A percentile compares a stretch with the other conserved stretches of the same genome.
Evolutionary conservation across 2,888 invertebrate genomes (phyloP).

Genomic region (Strigamia maritima): DNA sequence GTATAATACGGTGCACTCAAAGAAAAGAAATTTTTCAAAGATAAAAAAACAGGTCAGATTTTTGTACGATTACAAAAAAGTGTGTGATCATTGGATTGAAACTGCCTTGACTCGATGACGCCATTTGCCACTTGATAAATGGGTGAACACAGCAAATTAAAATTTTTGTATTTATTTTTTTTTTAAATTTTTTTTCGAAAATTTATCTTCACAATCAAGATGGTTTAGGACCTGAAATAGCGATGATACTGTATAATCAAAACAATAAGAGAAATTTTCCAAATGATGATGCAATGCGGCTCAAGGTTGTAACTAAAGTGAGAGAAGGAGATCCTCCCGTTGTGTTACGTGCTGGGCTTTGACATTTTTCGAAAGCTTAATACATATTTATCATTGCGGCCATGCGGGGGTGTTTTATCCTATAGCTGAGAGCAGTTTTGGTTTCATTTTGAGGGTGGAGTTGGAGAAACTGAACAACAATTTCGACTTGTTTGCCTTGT

Average conservation of each 20-base stretch:
- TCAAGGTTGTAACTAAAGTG: not conserved
- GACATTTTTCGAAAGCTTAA: not conserved
- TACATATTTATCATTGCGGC: not conserved
- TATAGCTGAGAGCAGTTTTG: conserved; percentile 1
- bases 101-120: conserved; percentile 18
- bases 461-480: conserved; percentile 21
- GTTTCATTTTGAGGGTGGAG: conserved; percentile 1
- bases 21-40: not conserved
- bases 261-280: not conserved
- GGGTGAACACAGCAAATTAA: not conserved
- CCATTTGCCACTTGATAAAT: not conserved
- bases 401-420: conserved; percentile 13
- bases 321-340: not conserved
- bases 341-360: not conserved
- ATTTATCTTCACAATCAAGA: no score
- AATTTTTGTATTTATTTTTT: not conserved
- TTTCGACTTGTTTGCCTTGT: conserved; percentile 28
- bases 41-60: conserved; percentile 27
- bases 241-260: not conserved
- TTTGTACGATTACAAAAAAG: not conserved
- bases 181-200: no score
- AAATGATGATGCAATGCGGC: not conserved
- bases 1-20: not conserved
- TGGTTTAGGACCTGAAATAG: not conserved
- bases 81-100: conserved; percentile 32